Evolutionary conservation across 2,888 invertebrate species (phyloP).

Genomic region (Caenorhabditis sp.): DNA sequence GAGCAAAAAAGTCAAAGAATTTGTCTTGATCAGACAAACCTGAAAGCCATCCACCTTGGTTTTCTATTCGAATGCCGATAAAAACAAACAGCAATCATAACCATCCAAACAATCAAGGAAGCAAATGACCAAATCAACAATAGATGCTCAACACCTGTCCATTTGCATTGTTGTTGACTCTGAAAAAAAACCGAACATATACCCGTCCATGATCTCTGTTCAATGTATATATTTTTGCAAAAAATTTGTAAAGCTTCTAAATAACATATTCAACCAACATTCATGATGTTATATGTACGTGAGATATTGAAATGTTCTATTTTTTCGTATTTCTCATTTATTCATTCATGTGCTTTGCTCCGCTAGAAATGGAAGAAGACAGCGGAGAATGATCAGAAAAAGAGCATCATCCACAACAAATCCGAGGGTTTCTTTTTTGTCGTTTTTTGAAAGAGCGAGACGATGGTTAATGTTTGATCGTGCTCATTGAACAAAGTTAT

Average conservation of each 20-base stretch:
- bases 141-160: slow-evolving; percentile 52
- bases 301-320: neutral
- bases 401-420: neutral
- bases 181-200: too few species aligned
- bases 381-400: neutral
- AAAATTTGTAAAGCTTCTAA: neutral
- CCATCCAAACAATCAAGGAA: slow-evolving; percentile 49
- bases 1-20: neutral
- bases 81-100: slow-evolving; percentile 39
- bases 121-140: slow-evolving; percentile 51
- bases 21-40: slow-evolving; percentile 14
- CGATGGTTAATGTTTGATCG: neutral
- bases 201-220: neutral
- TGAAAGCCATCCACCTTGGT: slow-evolving; percentile 43
- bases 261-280: neutral
- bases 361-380: neutral
- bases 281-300: neutral
- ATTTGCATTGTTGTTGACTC: slow-evolving; percentile 33
- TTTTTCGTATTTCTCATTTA: neutral
- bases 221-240: neutral
- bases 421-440: neutral
- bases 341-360: neutral
- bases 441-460: neutral
- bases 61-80: slow-evolving; percentile 36
- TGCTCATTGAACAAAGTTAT: neutral